phyloP scores from a whole-genome alignment of 2,113 vertebrate species.

The Pitta sordida region DNA sequence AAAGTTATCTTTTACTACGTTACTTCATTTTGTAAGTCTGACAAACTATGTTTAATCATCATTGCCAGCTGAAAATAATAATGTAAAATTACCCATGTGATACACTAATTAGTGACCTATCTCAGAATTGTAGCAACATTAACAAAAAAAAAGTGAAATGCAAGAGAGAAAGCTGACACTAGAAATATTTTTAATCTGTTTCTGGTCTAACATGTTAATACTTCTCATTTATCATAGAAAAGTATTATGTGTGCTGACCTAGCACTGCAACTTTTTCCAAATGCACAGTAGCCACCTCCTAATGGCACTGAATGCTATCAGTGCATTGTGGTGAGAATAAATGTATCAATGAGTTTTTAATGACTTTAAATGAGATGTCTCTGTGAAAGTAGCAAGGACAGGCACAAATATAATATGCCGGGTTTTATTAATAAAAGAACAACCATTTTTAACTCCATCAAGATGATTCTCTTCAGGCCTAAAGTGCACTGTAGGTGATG shows the following conservation, averaged over 20 bases:
- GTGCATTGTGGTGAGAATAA: conserved; percentile 23
- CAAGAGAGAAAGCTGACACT: conserved; percentile 43
- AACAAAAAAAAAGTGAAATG: not conserved
- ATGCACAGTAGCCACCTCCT: conserved; percentile 11
- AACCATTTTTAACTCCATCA: not conserved
- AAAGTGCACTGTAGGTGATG: not conserved
- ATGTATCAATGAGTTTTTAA: conserved; percentile 14
- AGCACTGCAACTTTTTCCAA: conserved; percentile 40
- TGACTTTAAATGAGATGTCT: conserved; percentile 30
- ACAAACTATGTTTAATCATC: not conserved
- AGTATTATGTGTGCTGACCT: conserved; percentile 8
- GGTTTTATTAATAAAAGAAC: conserved; percentile 8
- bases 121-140: not conserved
- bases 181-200: conserved; percentile 49
- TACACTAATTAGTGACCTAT: conserved; percentile 14
- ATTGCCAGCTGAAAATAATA: not conserved
- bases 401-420: not conserved
- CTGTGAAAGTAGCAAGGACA: not conserved
- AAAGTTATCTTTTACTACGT: not conserved
- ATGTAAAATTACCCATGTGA: not conserved
- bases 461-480: not conserved
- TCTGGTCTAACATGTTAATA: conserved; percentile 48
- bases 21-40: not conserved
- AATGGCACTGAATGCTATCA: conserved; percentile 33
- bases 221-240: conserved; percentile 58